Conservation (phyloP, 1,140 invertebrate genomes). For the Yoshiicerus persimilis region DNA sequence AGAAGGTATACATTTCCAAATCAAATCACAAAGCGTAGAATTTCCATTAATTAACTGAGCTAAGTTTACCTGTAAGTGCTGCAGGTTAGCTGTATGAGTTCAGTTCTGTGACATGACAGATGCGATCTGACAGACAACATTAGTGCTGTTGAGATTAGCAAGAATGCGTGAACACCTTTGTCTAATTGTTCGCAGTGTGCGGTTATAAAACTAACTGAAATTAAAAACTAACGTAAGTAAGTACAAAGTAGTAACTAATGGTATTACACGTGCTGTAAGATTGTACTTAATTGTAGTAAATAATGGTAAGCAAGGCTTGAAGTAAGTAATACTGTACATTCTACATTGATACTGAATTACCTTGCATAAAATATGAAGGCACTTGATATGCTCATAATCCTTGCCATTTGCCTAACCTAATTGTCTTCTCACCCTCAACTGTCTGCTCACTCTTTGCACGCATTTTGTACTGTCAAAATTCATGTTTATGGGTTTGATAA, state of each 20-base stretch:
- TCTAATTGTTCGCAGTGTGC: not conserved
- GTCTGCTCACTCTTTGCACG: not conserved
- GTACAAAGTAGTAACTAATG: not conserved
- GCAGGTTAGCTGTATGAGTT: not conserved
- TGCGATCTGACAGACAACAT: not conserved
- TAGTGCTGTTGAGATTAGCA: not conserved
- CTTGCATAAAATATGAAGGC: no score
- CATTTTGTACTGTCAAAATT: not conserved
- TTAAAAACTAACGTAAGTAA: not conserved
- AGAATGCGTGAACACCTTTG: not conserved
- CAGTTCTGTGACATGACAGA: not conserved
- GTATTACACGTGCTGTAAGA: not conserved
- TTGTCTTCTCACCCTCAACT: not conserved
- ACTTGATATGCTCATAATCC: not conserved
- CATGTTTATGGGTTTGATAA: not conserved
- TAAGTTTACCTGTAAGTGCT: not conserved
- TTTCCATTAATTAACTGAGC: not conserved
- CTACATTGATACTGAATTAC: no score
- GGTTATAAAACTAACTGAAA: not conserved
- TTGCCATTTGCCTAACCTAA: not conserved
- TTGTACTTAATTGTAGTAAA: not conserved
- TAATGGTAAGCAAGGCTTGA: no score
- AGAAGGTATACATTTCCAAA: not conserved
- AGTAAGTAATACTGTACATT: no score
- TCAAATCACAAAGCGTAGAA: not conserved